Conservation (phyloP, 2,888 invertebrate genomes). For the Drosophila infuscata region DNA sequence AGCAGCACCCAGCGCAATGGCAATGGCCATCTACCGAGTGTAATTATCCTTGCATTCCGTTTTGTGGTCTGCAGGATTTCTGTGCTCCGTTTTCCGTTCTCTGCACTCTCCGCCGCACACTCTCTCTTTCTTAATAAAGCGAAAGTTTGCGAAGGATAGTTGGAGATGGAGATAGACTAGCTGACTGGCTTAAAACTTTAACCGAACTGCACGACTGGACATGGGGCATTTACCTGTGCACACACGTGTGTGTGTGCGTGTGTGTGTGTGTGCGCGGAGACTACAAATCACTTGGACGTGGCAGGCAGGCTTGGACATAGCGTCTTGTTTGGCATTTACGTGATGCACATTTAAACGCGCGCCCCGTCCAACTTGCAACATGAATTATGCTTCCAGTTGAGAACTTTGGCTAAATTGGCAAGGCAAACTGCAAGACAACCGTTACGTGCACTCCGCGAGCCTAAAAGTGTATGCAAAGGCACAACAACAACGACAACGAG, state of each 20-base stretch:
- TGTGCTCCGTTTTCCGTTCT: not conserved
- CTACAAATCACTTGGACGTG: slow-evolving; percentile 68
- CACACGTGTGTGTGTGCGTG: slow-evolving; percentile 5
- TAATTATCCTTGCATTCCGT: slow-evolving; percentile 68
- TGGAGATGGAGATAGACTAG: slow-evolving; percentile 8
- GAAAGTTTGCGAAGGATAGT: slow-evolving; percentile 43
- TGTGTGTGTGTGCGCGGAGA: slow-evolving; percentile 41
- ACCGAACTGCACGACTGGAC: slow-evolving; percentile 45
- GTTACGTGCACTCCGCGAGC: slow-evolving; percentile 61
- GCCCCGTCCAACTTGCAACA: slow-evolving; percentile 59
- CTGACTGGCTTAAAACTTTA: slow-evolving; percentile 46
- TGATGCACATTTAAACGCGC: slow-evolving; percentile 75
- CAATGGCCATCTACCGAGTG: slow-evolving; percentile 37
- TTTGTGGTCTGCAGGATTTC: slow-evolving; percentile 54
- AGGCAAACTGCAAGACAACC: slow-evolving; percentile 62
- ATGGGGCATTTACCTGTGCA: slow-evolving; percentile 48
- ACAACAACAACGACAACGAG: slow-evolving; percentile 15
- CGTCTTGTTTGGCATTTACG: slow-evolving; percentile 76
- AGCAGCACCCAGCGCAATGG: slow-evolving; percentile 25
- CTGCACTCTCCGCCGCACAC: not conserved
- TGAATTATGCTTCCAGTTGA: slow-evolving; percentile 71
- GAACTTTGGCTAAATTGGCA: slow-evolving; percentile 71
- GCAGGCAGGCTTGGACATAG: slow-evolving; percentile 49
- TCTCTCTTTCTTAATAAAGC: slow-evolving; percentile 47
- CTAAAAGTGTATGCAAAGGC: slow-evolving; percentile 63